Conservation (phyloP, 2,797 vertebrate genomes). For the Echiichthys vipera region DNA sequence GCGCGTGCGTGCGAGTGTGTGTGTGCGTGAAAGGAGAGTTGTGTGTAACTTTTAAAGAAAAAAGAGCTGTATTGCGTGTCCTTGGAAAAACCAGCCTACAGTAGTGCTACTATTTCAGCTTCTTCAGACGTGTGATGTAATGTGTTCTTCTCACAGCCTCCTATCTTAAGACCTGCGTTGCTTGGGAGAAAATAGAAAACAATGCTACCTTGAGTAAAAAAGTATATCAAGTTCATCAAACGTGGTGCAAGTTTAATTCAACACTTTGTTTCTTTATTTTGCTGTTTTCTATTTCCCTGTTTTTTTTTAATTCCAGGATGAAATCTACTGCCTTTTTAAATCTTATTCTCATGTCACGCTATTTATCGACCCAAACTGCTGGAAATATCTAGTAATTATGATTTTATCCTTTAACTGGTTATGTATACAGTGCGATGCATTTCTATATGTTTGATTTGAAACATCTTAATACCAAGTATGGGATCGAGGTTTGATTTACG, state of each 20-base stretch:
- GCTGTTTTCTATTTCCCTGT: slow-evolving; percentile 33
- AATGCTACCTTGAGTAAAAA: slow-evolving; percentile 40
- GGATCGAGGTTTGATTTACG: slow-evolving; percentile 41
- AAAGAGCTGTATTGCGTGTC: slow-evolving; percentile 50
- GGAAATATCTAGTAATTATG: slow-evolving; percentile 29
- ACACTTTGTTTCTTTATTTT: slow-evolving; percentile 6
- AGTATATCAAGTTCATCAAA: slow-evolving; percentile 29
- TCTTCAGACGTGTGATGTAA: slow-evolving; percentile 46
- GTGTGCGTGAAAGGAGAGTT: slow-evolving; percentile 17
- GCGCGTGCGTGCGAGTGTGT: neutral
- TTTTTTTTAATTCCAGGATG: slow-evolving; percentile 23
- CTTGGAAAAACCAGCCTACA: slow-evolving; percentile 62
- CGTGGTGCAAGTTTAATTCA: slow-evolving; percentile 42
- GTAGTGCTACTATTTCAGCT: slow-evolving; percentile 55
- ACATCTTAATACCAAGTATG: slow-evolving; percentile 34
- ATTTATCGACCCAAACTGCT: slow-evolving; percentile 28
- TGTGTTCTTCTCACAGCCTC: slow-evolving; percentile 49
- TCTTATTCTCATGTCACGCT: slow-evolving; percentile 13
- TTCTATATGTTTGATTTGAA: slow-evolving; percentile 43
- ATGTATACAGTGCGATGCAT: slow-evolving; percentile 38
- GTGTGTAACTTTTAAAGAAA: slow-evolving; percentile 53
- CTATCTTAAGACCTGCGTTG: slow-evolving; percentile 56
- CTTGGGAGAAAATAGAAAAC: slow-evolving; percentile 53
- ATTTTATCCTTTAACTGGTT: slow-evolving; percentile 46
- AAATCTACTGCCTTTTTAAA: slow-evolving; percentile 49